Base-by-base conservation (phyloP, 1,140 invertebrate genomes). In the Nymphalis io region DNA sequence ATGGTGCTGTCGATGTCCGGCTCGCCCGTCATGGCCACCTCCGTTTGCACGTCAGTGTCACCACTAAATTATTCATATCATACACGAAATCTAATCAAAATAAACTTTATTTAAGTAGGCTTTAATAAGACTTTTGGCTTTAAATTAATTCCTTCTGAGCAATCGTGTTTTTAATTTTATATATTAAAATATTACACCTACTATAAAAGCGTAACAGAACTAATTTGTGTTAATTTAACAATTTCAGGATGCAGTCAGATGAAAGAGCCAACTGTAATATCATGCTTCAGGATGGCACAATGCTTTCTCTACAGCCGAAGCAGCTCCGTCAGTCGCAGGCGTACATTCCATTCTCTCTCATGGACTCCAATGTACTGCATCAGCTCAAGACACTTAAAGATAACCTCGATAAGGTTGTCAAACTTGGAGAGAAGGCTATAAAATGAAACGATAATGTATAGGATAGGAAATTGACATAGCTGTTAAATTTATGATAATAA, bases 1-100 rank as follows among this genome's bases (percentile, higher is more conserved):
- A 93, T 94, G 87, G 94, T 94, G 12, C 87, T 95, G 18, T 95
- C 94, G 51, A 93, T 95, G 91, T 92, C 93, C 21, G 94, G 94
- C 16, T 95, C 94, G 67, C 95, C 94, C 0, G 84, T 95, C 8
- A 85, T 95, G 76, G 93, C 94, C 3, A 93, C 93, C 5, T 75
- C 80, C 0, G 85, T 76, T 20, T 82, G 79, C 74, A 71, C 82
- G 88, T 90, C 38, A 84, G 86, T 83, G 70, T 60, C 57, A 16
- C 16, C 40, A 13, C 40, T n/a, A 15, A 15, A 13, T 15, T n/a
- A 15, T 15, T 33, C 27, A 33, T 33, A 33, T 33, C 27, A 8
- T 2, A 2, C 23, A 33, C 6, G 0, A 33, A n/a, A n/a, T n/a
- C n/a, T n/a, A n/a, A n/a, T n/a, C n/a, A n/a, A n/a, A n/a, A n/a